Evolutionary conservation across 2,888 invertebrate genomes (phyloP).

Genomic region (Hirtodrosophila trivittata): DNA sequence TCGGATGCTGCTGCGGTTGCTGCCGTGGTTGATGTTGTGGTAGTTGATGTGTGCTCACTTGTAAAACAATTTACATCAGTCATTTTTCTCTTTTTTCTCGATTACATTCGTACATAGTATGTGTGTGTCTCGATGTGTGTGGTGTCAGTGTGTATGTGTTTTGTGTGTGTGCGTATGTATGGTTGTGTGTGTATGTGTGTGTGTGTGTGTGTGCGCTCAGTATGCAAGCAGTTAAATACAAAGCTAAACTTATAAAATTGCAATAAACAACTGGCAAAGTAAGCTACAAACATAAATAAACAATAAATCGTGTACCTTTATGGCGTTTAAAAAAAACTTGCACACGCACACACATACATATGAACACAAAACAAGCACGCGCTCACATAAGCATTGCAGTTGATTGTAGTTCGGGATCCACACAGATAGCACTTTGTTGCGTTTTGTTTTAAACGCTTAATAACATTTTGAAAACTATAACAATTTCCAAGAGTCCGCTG

Average conservation of each 20-base stretch:
- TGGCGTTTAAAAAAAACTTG: slow-evolving; percentile 48
- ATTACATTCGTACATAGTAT: slow-evolving; percentile 52
- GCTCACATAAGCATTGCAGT: slow-evolving; percentile 21
- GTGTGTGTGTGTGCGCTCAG: slow-evolving; percentile 33
- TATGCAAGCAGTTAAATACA: slow-evolving; percentile 59
- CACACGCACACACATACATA: slow-evolving; percentile 58
- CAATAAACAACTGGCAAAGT: slow-evolving; percentile 64
- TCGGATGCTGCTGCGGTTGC: slow-evolving; percentile 14
- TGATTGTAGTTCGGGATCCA: background rate
- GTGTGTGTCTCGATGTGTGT: slow-evolving; percentile 21
- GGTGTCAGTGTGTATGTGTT: slow-evolving; percentile 30
- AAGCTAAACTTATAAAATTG: slow-evolving; percentile 70
- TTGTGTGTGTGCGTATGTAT: slow-evolving; percentile 34
- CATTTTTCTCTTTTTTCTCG: slow-evolving; percentile 58
- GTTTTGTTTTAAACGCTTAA: background rate
- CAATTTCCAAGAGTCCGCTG: slow-evolving; percentile 18
- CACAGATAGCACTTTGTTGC: slow-evolving; percentile 20
- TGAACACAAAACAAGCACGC: slow-evolving; percentile 29
- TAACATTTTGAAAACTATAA: slow-evolving; percentile 21
- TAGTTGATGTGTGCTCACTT: slow-evolving; percentile 61
- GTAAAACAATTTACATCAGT: slow-evolving; percentile 76
- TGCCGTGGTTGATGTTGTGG: slow-evolving; percentile 24
- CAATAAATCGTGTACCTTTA: slow-evolving; percentile 68
- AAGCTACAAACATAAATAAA: slow-evolving; percentile 58
- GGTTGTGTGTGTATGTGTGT: slow-evolving; percentile 36